Evolutionary conservation across 2,113 vertebrate species (phyloP), one percentile per base, ranked within the genome.

Genomic region (Pteropus alecto): DNA sequence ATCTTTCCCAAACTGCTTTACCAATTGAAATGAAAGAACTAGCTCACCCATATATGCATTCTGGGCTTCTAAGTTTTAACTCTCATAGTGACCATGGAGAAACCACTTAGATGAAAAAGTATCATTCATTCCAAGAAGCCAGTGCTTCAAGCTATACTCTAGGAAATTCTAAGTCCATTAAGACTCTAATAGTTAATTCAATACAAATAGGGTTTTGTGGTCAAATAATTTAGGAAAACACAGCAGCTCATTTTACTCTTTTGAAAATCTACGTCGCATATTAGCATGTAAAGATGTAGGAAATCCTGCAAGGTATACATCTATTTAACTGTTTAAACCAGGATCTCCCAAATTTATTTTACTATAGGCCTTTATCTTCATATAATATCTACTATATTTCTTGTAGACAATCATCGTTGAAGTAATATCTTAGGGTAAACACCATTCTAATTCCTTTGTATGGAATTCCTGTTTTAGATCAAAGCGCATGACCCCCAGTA

Each of bases 1-100:
- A 74, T 79, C 84, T 95, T 92, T 63, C 77, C 60, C 48, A 94
- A 93, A 97, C n/a, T 86, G 83, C 84, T 97, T 93, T 92, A 95
- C 63, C 82, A 92, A 65, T 56, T 74, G 70, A 92, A 97, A 74
- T 78, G 38, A 87, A 95, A 96, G 58, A 94, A 91, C 28, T 58
- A 68, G 38, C 65, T 97, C 85, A 74, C 51, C 85, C 85, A 85
- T 73, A 22, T 56, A 41, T 67, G n/a, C n/a, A 93, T 85, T 81
- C 81, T 87, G 84, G 70, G 28, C 14, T 93, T 93, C 56, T 77
- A 73, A 87, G 7, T 67, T 95, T 96, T 86, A 93, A 93, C 68
- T 96, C 85, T 86, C 16, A 13, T 54, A 43, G 30, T 60, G 46
- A 95, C 71, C 67, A 67, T 43, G n/a, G 19, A 28, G 73, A 92